Evolutionary conservation across 2,113 vertebrate genomes (phyloP).

Genomic region (Dendrocopos noguchii): DNA sequence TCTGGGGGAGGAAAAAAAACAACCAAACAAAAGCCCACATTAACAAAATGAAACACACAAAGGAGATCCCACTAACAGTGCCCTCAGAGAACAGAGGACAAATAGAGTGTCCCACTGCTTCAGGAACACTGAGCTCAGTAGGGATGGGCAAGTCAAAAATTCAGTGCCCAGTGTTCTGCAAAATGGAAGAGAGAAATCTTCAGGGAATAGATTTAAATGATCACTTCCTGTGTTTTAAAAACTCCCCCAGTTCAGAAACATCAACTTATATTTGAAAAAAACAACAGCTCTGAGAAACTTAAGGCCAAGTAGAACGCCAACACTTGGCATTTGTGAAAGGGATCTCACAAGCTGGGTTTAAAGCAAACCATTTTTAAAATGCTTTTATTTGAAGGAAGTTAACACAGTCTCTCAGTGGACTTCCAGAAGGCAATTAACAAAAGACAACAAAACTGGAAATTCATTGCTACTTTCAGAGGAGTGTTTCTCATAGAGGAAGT

Average conservation of each 20-base stretch:
- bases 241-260: neutral
- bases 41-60: neutral
- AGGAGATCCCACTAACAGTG: neutral
- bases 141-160: neutral
- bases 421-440: neutral
- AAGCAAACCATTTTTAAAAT: neutral
- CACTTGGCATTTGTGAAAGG: neutral
- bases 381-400: neutral
- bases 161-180: neutral
- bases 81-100: neutral
- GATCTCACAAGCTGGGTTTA: neutral
- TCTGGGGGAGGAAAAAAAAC: neutral
- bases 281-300: neutral
- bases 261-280: neutral
- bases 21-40: neutral
- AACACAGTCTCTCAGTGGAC: neutral
- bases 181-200: neutral
- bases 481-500: neutral
- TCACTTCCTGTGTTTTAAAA: neutral
- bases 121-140: neutral
- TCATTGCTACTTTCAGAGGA: neutral
- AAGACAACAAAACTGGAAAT: neutral
- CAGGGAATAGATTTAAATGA: neutral
- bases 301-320: neutral
- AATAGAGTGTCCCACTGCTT: neutral